Evolutionary conservation across 2,113 vertebrate genomes (phyloP), one percentile per base, ranked within the genome.

Genomic region (Bos taurus): DNA sequence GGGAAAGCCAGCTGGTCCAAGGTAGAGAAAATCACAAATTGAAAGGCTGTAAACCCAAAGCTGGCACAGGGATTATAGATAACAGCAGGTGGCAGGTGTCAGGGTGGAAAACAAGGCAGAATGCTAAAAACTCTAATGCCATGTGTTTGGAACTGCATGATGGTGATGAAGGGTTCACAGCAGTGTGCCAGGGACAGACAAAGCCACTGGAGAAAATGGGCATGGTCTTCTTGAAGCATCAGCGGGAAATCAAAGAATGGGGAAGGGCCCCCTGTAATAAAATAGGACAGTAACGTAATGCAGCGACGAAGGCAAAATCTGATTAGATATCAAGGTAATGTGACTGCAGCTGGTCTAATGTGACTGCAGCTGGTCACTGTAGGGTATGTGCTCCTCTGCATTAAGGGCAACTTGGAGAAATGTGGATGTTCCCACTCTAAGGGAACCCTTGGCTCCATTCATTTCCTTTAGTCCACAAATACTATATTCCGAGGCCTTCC

Each of bases 221-320:
- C 3, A 6, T 28, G 15, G 4, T 26, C 50, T 28, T n/a, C 74
- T 48, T 1, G 2, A 1, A 11, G 26, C 28, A 67, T 7, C 4
- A 2, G 33, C 1, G 17, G n/a, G 40, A 30, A 30, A 30, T 59
- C n/a, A 30, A 40, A 48, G 33, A 15, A 1, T 7, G 25, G 21
- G 28, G 21, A 36, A 6, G 30, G 30, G 7, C 6, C 16, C 7
- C 12, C 4, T 1, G 5, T 5, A 57, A 48, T 7, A 71, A 36
- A 93, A 43, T 0, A 40, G 40, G 43, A 46, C 25, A 56, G 7
- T 12, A 17, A n/a, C 15, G 0, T 4, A 50, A 4, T 2, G 3
- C 2, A 26, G 52, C 13, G 33, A 12, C 17, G 33, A 89, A 74
- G 2, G 28, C 56, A 56, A 56, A 28, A 59, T 4, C 60, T 23